A percentile compares a stretch with the other conserved stretches of the same genome.
Conservation (phyloP, 2,888 invertebrate species). For the Nephrotoma appendiculata region DNA sequence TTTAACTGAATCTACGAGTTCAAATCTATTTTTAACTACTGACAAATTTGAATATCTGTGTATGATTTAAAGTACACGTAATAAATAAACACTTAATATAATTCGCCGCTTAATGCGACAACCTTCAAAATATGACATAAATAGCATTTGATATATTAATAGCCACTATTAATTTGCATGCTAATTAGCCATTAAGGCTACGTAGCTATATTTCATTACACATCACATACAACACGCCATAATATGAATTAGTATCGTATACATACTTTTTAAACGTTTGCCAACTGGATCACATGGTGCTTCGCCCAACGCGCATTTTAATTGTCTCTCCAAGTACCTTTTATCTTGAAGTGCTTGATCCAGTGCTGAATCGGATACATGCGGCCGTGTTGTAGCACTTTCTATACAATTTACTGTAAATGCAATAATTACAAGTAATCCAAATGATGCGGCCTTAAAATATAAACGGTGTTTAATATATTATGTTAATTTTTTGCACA, state of each 20-base stretch:
- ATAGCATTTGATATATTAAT: not conserved
- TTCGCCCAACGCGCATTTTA: slow-evolving; percentile 60
- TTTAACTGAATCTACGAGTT: not conserved
- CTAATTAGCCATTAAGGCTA: not conserved
- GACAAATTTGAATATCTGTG: not conserved
- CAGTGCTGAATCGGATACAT: slow-evolving; percentile 42
- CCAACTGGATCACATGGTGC: slow-evolving; percentile 61
- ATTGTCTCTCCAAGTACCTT: slow-evolving; percentile 52
- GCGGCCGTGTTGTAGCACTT: not conserved
- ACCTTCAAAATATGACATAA: not conserved
- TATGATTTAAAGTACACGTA: not conserved
- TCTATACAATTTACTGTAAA: not conserved
- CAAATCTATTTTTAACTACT: not conserved
- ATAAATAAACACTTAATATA: not conserved
- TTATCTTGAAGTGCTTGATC: slow-evolving; percentile 53
- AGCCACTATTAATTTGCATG: not conserved
- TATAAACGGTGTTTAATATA: not conserved
- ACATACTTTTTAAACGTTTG: slow-evolving; percentile 54
- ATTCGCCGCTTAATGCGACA: not conserved
- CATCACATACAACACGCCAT: not conserved
- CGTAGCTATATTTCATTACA: too few relatives aligned
- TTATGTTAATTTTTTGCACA: not conserved
- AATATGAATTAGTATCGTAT: not conserved
- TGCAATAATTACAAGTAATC: not conserved
- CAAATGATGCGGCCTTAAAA: not conserved